A percentile compares a stretch with the other conserved stretches of the same genome.
These are phyloP conservation scores for Botrylloides violaceus DNA, from an alignment of 23 tunicate species.

Conservation along the genomic window DNA sequence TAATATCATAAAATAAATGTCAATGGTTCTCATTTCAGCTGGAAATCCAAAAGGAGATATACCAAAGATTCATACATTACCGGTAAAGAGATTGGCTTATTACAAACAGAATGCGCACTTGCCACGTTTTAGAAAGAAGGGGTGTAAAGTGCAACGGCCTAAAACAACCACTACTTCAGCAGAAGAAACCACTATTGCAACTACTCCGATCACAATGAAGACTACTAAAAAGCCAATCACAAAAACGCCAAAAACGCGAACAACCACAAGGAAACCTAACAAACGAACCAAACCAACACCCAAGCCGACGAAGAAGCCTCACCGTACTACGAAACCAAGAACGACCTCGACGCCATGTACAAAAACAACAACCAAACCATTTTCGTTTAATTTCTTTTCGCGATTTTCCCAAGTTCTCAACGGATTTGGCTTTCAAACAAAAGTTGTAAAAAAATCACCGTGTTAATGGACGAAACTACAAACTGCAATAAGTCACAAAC, in stretches of 20 bases:
- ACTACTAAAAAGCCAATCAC: background rate
- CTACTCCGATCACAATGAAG: background rate
- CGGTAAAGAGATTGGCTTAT: background rate
- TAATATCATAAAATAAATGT: too few relatives aligned
- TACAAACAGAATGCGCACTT: background rate
- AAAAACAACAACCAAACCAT: constrained; percentile 6
- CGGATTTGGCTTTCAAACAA: background rate
- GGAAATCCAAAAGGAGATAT: too few relatives aligned
- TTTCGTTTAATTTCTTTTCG: constrained; percentile 10
- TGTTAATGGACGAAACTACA: too few relatives aligned
- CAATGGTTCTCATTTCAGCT: too few relatives aligned
- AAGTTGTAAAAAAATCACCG: too few relatives aligned
- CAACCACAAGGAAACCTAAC: background rate
- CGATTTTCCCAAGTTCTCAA: background rate
- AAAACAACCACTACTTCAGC: background rate
- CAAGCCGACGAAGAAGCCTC: constrained; percentile 1
- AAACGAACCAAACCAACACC: background rate
- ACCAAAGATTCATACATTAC: too few relatives aligned
- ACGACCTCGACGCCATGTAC: background rate
- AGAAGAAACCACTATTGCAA: background rate
- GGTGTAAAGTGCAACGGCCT: background rate
- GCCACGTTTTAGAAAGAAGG: background rate
- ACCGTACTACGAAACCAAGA: background rate
- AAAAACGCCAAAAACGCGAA: background rate
- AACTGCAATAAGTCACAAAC: too few relatives aligned